Percentiles rank a stretch among this genome's conserved stretches.
Evolutionary conservation across 2,888 invertebrate genomes (phyloP).

Genomic region (Stenurella melanura): DNA sequence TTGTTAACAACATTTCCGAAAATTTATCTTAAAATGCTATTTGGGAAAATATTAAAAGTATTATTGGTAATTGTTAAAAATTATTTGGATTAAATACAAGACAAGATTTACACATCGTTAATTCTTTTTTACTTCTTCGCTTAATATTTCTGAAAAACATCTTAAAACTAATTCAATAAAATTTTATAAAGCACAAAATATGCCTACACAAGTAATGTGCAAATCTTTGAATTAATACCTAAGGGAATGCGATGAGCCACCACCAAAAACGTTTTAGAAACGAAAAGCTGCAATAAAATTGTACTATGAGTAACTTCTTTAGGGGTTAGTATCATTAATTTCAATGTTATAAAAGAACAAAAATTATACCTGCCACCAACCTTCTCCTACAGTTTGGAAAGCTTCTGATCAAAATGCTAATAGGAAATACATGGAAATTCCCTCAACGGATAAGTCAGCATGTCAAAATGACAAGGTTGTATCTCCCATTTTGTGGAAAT

Average conservation of each 20-base stretch:
- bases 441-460: not conserved
- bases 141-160: too few relatives aligned
- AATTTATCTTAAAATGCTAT: too few relatives aligned
- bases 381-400: slow-evolving; percentile 31
- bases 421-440: slow-evolving; percentile 17
- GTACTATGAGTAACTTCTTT: not conserved
- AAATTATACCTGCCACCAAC: slow-evolving; percentile 46
- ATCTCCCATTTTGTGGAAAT: not conserved
- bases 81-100: not conserved
- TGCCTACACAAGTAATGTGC: not conserved
- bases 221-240: not conserved
- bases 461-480: not conserved
- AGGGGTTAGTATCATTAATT: slow-evolving; percentile 25
- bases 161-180: too few relatives aligned
- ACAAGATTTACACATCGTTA: not conserved
- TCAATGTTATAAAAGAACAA: slow-evolving; percentile 14
- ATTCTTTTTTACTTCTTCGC: not conserved
- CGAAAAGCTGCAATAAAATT: slow-evolving; percentile 1
- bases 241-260: slow-evolving; percentile 52
- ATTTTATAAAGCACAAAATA: too few relatives aligned
- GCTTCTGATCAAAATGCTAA: slow-evolving; percentile 27
- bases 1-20: too few relatives aligned
- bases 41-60: not conserved
- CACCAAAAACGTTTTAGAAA: slow-evolving; percentile 41
- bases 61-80: not conserved